Evolutionary conservation across 1,140 invertebrate genomes (phyloP).

Genomic region (Pseudobourletiella spinata): DNA sequence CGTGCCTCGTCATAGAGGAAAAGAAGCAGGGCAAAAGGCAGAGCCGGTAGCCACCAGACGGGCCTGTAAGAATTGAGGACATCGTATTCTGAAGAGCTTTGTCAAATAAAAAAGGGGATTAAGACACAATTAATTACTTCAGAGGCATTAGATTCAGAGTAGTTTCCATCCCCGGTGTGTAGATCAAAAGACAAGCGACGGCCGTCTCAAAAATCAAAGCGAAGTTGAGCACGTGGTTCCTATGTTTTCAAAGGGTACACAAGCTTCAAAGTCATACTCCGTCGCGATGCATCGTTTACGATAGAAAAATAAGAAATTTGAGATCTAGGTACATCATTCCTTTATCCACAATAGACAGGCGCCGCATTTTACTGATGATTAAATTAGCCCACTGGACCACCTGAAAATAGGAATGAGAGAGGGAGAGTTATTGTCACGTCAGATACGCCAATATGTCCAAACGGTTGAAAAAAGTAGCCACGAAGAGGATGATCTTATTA

Average conservation of each 20-base stretch:
- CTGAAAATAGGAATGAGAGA: conserved; percentile 40
- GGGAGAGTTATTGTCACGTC: not conserved
- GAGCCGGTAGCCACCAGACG: conserved; percentile 63
- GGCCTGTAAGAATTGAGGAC: conserved; percentile 42
- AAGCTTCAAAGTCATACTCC: not conserved
- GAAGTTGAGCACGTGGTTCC: conserved; percentile 65
- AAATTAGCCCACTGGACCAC: conserved; percentile 61
- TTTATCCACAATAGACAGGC: conserved; percentile 55
- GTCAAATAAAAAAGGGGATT: conserved; percentile 1
- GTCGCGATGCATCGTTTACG: not conserved
- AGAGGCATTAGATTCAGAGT: conserved; percentile 50
- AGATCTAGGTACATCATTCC: conserved; percentile 49
- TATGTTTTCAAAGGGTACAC: conserved; percentile 11
- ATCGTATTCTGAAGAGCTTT: conserved; percentile 3
- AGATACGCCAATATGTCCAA: not conserved
- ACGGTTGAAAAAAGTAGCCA: not conserved
- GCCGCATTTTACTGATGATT: conserved; percentile 58
- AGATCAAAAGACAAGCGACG: conserved; percentile 59
- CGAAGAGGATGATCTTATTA: conserved; percentile 47
- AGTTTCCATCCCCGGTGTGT: conserved; percentile 38
- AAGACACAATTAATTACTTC: conserved; percentile 35
- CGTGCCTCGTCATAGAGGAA: conserved; percentile 70
- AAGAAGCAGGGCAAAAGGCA: conserved; percentile 66
- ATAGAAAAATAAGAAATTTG: not conserved
- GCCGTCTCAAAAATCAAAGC: conserved; percentile 64